Evolutionary conservation across 2,113 vertebrate species (phyloP).

Genomic region (Hydrochoerus hydrochaeris): DNA sequence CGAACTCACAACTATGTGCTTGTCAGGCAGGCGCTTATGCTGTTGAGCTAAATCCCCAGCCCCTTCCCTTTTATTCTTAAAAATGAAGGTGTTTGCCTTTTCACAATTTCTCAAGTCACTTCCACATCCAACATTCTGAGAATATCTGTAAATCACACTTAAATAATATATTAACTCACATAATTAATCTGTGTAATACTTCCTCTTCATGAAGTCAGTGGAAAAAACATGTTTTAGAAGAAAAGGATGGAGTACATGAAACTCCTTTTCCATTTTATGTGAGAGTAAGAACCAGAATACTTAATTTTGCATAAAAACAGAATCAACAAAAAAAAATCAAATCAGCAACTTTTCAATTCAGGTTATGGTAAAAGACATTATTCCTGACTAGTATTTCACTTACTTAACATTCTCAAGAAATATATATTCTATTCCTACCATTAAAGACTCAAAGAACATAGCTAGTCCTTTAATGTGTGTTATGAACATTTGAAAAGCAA

Average conservation of each 20-base stretch:
- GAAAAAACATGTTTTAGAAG: not conserved
- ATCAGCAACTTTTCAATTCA: not conserved
- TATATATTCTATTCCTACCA: not conserved
- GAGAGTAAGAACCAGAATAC: not conserved
- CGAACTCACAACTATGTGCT: too few relatives aligned
- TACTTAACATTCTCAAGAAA: slow-evolving; percentile 7
- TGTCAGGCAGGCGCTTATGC: too few relatives aligned
- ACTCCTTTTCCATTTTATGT: not conserved
- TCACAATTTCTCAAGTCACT: not conserved
- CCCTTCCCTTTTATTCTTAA: not conserved
- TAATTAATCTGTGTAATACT: not conserved
- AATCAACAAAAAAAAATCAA: not conserved
- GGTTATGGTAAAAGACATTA: not conserved
- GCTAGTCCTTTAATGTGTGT: not conserved
- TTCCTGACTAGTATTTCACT: not conserved
- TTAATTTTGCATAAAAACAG: not conserved
- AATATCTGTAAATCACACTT: not conserved
- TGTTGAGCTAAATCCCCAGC: too few relatives aligned
- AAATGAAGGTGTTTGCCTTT: not conserved
- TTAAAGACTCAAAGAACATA: not conserved
- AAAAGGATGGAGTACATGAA: not conserved
- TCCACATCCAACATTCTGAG: not conserved
- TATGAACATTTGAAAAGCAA: not conserved
- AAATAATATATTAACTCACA: not conserved
- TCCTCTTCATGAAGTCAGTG: not conserved